Evolutionary conservation across 2,888 invertebrate genomes (phyloP).

Genomic region (Synergus laeviventris): DNA sequence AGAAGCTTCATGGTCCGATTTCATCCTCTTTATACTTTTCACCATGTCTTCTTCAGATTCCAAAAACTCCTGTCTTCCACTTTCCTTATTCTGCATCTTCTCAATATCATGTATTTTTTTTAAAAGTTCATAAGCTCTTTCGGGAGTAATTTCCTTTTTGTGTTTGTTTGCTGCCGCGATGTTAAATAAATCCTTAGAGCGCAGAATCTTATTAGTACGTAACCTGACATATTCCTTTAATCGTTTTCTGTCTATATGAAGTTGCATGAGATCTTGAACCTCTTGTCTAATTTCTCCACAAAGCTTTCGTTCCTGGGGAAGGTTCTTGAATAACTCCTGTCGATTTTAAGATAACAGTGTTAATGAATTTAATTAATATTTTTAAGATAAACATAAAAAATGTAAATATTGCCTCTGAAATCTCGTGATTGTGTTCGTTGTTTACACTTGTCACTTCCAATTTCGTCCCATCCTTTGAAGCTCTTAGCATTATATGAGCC

Average conservation of each 20-base stretch:
- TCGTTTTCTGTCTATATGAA: conserved; percentile 72
- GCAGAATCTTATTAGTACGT: conserved; percentile 70
- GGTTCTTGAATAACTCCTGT: conserved; percentile 71
- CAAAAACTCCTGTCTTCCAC: conserved; percentile 60
- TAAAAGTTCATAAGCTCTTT: conserved; percentile 69
- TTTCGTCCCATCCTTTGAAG: conserved; percentile 75
- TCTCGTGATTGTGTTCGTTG: conserved; percentile 76
- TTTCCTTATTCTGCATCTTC: conserved; percentile 64
- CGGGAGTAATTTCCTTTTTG: conserved; percentile 69
- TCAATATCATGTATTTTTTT: conserved; percentile 72
- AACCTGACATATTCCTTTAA: conserved; percentile 72
- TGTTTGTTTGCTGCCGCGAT: conserved; percentile 72
- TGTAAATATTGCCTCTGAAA: conserved; percentile 69
- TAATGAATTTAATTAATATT: conserved; percentile 35
- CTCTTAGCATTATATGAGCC: conserved; percentile 75
- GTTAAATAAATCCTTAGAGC: conserved; percentile 73
- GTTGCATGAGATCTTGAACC: conserved; percentile 71
- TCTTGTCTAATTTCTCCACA: conserved; percentile 72
- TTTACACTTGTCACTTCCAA: conserved; percentile 76
- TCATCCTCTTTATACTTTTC: conserved; percentile 68
- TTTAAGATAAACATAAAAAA: not conserved
- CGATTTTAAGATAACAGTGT: conserved; percentile 9
- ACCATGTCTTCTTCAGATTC: conserved; percentile 71
- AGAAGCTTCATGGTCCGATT: conserved; percentile 66
- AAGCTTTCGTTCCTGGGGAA: conserved; percentile 73